These are phyloP conservation scores for Acyrthosiphon pisum DNA, from an alignment of 1,140 invertebrate genomes.

Conservation along the genomic window DNA sequence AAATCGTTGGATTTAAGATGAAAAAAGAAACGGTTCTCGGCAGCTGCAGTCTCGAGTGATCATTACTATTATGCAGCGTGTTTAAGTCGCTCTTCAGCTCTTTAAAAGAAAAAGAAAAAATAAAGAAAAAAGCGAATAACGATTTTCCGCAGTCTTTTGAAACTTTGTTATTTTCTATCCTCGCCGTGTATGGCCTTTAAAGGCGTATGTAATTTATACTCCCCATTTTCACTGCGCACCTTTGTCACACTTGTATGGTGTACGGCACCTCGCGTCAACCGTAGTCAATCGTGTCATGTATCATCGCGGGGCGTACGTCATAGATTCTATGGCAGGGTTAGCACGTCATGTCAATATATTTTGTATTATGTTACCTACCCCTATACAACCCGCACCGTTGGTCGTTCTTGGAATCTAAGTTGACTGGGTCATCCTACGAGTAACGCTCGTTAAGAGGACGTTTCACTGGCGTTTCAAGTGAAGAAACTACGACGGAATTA, in stretches of 20 bases:
- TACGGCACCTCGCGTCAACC: not conserved
- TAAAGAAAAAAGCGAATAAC: not conserved
- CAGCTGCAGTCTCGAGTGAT: too few species aligned
- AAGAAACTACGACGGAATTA: not conserved
- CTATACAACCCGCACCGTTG: not conserved
- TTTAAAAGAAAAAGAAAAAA: not conserved
- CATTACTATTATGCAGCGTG: not conserved
- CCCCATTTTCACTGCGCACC: not conserved
- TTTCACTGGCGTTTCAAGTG: not conserved
- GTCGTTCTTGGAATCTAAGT: not conserved
- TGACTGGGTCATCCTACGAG: not conserved
- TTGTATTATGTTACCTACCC: not conserved
- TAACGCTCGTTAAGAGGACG: not conserved
- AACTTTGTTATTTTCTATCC: slow-evolving; percentile 18
- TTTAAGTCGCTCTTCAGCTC: not conserved
- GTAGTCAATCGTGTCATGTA: not conserved
- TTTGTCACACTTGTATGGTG: not conserved
- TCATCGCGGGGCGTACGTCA: not conserved
- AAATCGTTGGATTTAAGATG: not conserved
- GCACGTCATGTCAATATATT: not conserved
- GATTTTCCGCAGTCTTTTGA: not conserved
- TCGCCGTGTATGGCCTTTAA: not conserved
- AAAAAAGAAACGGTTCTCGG: not conserved
- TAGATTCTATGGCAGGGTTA: not conserved
- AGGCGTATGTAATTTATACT: not conserved